Evolutionary conservation across 64 coral and sea anemone species (phyloP).

Genomic region (Montipora efflorescens): DNA sequence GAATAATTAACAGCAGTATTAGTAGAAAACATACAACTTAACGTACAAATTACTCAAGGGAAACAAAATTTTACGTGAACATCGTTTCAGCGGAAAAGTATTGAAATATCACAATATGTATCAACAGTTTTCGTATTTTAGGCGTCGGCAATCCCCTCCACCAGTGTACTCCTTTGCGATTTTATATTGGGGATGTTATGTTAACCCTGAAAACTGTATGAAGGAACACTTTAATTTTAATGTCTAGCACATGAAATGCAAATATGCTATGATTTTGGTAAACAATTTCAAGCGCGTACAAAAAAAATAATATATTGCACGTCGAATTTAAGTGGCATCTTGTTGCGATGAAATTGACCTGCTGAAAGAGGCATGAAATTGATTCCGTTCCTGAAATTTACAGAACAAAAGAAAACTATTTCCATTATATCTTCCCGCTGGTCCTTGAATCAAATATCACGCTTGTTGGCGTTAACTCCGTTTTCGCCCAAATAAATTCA

Average conservation of each 20-base stretch:
- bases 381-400: neutral
- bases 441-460: neutral
- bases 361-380: neutral
- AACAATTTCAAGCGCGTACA: neutral
- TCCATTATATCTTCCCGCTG: neutral
- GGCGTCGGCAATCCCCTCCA: too few relatives aligned
- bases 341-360: constrained; percentile 27
- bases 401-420: neutral
- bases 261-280: constrained; percentile 5
- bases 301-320: neutral
- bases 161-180: neutral
- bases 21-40: too few relatives aligned
- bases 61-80: too few relatives aligned
- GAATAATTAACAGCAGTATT: too few relatives aligned
- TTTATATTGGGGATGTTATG: neutral
- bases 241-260: constrained; percentile 33
- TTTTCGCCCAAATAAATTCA: neutral
- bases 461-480: neutral
- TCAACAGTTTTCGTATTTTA: too few relatives aligned
- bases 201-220: neutral
- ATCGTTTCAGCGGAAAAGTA: too few relatives aligned
- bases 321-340: constrained; percentile 9
- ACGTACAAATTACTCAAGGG: too few relatives aligned
- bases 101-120: too few relatives aligned
- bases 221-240: constrained; percentile 19